phyloP scores from a whole-genome alignment of 37 sponge, comb jelly and placozoan genomes.

The Ephydatia muelleri region DNA sequence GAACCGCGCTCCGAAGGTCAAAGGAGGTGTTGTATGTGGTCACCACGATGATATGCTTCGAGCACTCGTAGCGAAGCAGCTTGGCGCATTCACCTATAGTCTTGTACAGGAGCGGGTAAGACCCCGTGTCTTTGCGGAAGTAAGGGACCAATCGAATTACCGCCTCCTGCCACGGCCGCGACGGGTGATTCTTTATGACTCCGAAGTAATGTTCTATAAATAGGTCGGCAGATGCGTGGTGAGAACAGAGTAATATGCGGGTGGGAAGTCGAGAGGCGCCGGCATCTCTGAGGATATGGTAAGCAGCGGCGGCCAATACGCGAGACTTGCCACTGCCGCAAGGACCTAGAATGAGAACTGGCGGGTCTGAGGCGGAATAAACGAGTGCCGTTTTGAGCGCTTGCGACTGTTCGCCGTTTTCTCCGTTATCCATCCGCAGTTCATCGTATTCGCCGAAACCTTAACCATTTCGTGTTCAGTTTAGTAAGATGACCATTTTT shows the following conservation, averaged over 20 bases:
- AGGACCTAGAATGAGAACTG: slow-evolving; percentile 52
- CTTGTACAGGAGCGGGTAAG: neutral
- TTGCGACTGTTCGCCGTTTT: slow-evolving; percentile 13
- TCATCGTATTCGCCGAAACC: no score
- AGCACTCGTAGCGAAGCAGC: neutral
- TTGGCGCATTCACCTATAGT: neutral
- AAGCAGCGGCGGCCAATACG: slow-evolving; percentile 48
- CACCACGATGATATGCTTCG: slow-evolving; percentile 15
- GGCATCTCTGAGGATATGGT: neutral
- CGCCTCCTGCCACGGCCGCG: neutral
- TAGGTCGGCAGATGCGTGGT: slow-evolving; percentile 49
- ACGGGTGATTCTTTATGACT: neutral
- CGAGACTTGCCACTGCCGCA: slow-evolving; percentile 68
- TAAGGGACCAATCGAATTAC: neutral
- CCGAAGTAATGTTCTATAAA: slow-evolving; percentile 24
- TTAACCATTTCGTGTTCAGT: no score
- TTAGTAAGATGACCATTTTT: no score
- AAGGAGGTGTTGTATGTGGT: slow-evolving; percentile 28
- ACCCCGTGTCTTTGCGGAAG: neutral
- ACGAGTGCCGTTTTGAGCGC: slow-evolving; percentile 7
- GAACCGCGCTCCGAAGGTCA: neutral
- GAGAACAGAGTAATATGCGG: slow-evolving; percentile 48
- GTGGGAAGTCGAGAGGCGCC: neutral
- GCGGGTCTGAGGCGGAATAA: slow-evolving; percentile 30
- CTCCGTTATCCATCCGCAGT: neutral